phyloP scores from a whole-genome alignment of 2,113 vertebrate genomes.

The Otis tarda region DNA sequence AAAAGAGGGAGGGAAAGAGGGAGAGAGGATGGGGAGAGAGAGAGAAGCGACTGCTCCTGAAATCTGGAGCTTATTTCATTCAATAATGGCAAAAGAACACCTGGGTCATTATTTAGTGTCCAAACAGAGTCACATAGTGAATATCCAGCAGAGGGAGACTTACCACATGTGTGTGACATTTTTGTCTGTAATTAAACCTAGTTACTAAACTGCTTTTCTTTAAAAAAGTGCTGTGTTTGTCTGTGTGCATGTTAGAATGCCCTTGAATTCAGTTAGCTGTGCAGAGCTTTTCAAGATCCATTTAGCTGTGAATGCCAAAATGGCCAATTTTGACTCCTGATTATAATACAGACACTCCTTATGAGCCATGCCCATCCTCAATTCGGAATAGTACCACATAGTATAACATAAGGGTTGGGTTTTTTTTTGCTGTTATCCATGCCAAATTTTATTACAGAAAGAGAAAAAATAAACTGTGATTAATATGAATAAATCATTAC shows the following conservation, averaged over 20 bases:
- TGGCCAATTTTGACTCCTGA: background rate
- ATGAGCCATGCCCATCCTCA: background rate
- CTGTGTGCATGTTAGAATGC: background rate
- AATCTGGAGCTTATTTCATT: background rate
- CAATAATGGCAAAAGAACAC: background rate
- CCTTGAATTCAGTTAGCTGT: conserved; percentile 14
- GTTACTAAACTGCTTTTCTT: background rate
- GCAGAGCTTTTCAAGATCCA: background rate
- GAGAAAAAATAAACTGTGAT: background rate
- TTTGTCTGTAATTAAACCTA: background rate
- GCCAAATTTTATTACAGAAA: background rate
- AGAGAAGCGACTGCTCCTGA: background rate
- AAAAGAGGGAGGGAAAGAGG: background rate
- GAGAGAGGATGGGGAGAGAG: background rate
- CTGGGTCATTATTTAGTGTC: background rate
- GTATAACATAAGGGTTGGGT: background rate
- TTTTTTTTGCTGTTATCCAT: background rate
- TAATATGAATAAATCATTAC: background rate
- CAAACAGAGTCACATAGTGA: background rate
- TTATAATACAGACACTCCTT: background rate
- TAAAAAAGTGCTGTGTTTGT: background rate
- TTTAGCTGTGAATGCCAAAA: conserved; percentile 16
- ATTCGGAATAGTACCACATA: background rate
- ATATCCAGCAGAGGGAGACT: background rate
- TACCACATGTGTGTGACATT: background rate